phyloP scores from a whole-genome alignment of 2,888 invertebrate species.

The Pollenia amentaria region DNA sequence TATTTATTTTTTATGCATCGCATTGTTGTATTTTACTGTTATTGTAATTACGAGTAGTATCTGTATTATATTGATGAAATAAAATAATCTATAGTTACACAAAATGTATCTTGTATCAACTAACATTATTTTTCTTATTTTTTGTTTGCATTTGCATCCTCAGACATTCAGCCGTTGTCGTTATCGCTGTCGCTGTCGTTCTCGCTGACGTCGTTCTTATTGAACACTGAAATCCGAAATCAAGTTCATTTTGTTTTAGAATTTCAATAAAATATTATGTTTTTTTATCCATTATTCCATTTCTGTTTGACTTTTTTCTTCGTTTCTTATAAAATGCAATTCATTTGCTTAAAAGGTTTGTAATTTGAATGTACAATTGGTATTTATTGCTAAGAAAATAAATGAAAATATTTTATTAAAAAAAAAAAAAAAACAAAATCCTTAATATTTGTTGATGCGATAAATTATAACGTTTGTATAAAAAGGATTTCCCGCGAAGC shows the following conservation, averaged over 20 bases:
- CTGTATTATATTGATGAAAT: conserved; percentile 5
- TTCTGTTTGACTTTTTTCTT: not conserved
- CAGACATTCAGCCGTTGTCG: conserved; percentile 54
- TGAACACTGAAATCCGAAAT: conserved; percentile 25
- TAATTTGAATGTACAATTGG: conserved; percentile 16
- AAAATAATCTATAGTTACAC: conserved; percentile 31
- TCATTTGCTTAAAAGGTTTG: conserved; percentile 24
- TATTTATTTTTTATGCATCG: conserved; percentile 39
- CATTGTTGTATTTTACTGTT: conserved; percentile 8
- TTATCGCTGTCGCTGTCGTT: not conserved
- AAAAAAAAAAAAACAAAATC: too few species aligned
- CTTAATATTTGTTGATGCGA: not conserved
- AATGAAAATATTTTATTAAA: not conserved
- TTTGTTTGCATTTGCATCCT: conserved; percentile 67
- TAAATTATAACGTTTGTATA: not conserved
- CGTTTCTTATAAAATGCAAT: conserved; percentile 12
- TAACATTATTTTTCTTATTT: conserved; percentile 71
- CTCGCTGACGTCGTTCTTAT: conserved; percentile 17
- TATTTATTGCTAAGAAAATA: conserved; percentile 8
- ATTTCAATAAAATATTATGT: conserved; percentile 14
- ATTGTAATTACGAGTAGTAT: conserved; percentile 2
- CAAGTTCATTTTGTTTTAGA: conserved; percentile 31
- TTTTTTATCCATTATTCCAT: conserved; percentile 25
- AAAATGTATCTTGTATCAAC: conserved; percentile 53
- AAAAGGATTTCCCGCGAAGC: conserved; percentile 7